These are phyloP conservation scores for Sciurus niger DNA, from an alignment of 2,113 vertebrate genomes.

Conservation along the genomic window DNA sequence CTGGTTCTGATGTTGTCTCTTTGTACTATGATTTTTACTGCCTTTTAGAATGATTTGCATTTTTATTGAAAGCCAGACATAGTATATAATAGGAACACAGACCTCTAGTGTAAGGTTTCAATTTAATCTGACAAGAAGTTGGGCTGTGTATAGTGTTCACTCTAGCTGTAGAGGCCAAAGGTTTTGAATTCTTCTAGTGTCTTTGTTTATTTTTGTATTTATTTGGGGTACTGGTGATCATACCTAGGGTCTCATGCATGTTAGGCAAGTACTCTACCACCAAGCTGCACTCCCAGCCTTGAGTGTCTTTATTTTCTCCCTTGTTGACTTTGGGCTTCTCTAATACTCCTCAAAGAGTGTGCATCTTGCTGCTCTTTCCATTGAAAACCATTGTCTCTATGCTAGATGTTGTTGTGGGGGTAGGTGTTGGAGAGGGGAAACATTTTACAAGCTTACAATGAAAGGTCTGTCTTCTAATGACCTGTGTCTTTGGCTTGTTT, in stretches of 20 bases:
- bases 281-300: not conserved
- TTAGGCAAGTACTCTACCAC: not conserved
- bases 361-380: not conserved
- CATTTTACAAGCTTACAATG: not conserved
- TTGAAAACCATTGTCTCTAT: not conserved
- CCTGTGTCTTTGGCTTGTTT: not conserved
- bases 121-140: conserved; percentile 6
- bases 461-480: conserved; percentile 20
- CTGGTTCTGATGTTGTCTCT: no score
- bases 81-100: not conserved
- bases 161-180: not conserved
- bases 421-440: not conserved
- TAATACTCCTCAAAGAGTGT: not conserved
- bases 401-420: not conserved
- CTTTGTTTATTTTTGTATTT: not conserved
- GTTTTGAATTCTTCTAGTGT: conserved; percentile 11
- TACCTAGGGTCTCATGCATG: not conserved
- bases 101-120: not conserved
- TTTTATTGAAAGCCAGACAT: conserved; percentile 21
- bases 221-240: not conserved
- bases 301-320: not conserved
- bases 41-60: not conserved
- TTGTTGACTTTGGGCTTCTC: not conserved
- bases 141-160: conserved; percentile 1
- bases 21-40: no score